Percentiles rank a stretch among this genome's conserved stretches.
Evolutionary conservation across 2,888 invertebrate species (phyloP).

Genomic region (Meganola albula): DNA sequence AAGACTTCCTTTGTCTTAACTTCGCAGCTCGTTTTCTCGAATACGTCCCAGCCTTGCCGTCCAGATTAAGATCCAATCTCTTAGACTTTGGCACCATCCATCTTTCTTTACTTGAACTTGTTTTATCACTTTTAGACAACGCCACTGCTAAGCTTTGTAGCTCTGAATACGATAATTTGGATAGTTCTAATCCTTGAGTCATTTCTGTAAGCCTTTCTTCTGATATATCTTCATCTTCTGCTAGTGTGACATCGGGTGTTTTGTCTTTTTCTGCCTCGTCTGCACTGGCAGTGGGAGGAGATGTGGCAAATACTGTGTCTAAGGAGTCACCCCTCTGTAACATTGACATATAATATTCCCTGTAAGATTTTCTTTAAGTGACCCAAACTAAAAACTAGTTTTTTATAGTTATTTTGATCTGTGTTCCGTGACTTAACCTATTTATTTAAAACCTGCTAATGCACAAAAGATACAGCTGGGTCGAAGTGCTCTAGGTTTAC

Average conservation of each 20-base stretch:
- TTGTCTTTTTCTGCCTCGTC: constrained; percentile 50
- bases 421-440: too few relatives aligned
- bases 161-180: constrained; percentile 63
- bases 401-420: too few relatives aligned
- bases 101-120: constrained; percentile 66
- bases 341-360: too few relatives aligned
- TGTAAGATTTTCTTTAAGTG: too few relatives aligned
- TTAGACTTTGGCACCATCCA: constrained; percentile 66
- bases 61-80: constrained; percentile 61
- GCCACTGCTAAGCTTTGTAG: constrained; percentile 66
- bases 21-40: constrained; percentile 68
- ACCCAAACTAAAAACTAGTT: too few relatives aligned
- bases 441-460: too few relatives aligned
- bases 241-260: constrained; percentile 17
- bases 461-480: too few relatives aligned
- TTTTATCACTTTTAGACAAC: constrained; percentile 57
- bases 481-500: too few relatives aligned
- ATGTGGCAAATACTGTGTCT: constrained; percentile 81
- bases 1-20: constrained; percentile 77
- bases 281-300: constrained; percentile 68
- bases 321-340: constrained; percentile 82
- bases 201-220: constrained; percentile 63
- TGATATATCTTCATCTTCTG: constrained; percentile 43
- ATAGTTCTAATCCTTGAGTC: constrained; percentile 61
- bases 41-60: constrained; percentile 71